Base-by-base conservation (phyloP, 1,140 invertebrate species). In the Epicauta chinensis region DNA sequence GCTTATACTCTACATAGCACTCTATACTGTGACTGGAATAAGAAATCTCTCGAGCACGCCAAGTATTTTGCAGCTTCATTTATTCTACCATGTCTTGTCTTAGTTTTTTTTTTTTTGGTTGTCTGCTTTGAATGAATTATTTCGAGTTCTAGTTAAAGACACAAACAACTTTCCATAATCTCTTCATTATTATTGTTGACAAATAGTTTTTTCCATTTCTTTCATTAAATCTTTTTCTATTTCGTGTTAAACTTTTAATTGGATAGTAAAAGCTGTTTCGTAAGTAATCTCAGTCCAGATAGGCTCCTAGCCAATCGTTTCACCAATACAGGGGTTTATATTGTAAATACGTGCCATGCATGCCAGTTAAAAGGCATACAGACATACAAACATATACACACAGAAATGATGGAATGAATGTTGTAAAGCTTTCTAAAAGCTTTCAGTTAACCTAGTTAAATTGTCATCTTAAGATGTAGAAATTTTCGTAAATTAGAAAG, bases 21-120 rank as follows among this genome's bases (percentile, higher is more conserved):
- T 40, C 17, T 38, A 41, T 52, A 35, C 14, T 43, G 51, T 53
- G 51, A 53, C 44, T 40, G 6, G 51, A 53, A 53, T 53, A 47
- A 29, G 40, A 52, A 53, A 47, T 34, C 35, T 37, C 30, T 36
- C 51, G 16, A 53, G 46, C 43, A 46, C 42, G 51, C 13, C 51
- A 14, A 47, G 23, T 47, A 47, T 53, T 53, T 53, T 53, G 51
- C 51, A 53, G 51, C 51, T 53, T 47, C 37, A 53, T 53, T 53
- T 53, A 47, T 53, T 29, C 43, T 16, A 10, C 16, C n/a, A 45
- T 13, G 17, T 31, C 42, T 30, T 11, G 16, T 12, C 15, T 17
- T 43, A 30, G 41, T 29, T 15, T 37, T 15, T n/a, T n/a, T n/a
- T n/a, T n/a, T n/a, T n/a, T n/a, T 23, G 4, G 23, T 23, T 5